Percentiles rank a stretch among this genome's conserved stretches.
phyloP scores from a whole-genome alignment of 92 coral and sea anemone genomes.

The Nematostella vectensis region DNA sequence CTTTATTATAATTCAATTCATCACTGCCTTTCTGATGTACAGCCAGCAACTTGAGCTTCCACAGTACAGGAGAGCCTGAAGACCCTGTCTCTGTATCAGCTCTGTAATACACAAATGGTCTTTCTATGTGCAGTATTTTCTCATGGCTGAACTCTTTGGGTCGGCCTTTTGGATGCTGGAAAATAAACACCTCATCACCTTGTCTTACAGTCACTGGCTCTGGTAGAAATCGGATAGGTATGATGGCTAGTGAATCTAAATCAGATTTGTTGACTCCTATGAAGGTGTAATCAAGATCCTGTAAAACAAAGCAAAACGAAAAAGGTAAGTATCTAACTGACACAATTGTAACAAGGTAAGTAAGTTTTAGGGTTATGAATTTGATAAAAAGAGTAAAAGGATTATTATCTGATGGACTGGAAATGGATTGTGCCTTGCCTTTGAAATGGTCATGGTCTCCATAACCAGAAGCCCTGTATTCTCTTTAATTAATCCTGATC shows the following conservation, averaged over 20 bases:
- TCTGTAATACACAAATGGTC: constrained; percentile 68
- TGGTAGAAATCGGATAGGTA: constrained; percentile 50
- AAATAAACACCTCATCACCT: constrained; percentile 62
- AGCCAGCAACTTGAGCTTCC: constrained; percentile 51
- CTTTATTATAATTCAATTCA: constrained; percentile 68
- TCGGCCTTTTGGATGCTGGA: constrained; percentile 88
- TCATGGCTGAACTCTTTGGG: constrained; percentile 75
- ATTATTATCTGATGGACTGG: too few species aligned
- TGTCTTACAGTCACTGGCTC: constrained; percentile 46
- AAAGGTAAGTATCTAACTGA: too few species aligned
- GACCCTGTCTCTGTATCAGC: constrained; percentile 96
- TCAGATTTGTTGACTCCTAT: constrained; percentile 61
- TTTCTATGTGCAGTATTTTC: constrained; percentile 36
- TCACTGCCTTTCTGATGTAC: constrained; percentile 82
- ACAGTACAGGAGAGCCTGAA: constrained; percentile 87
- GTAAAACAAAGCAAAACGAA: constrained; percentile 1
- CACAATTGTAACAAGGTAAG: too few species aligned
- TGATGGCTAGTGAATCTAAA: constrained; percentile 31
- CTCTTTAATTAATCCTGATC: too few species aligned
- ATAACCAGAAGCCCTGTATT: too few species aligned
- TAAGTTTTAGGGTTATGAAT: too few species aligned
- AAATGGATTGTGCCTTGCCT: too few species aligned
- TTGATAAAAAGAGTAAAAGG: too few species aligned
- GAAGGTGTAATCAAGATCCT: constrained; percentile 86
- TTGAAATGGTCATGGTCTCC: too few species aligned